A percentile compares a stretch with the other conserved stretches of the same genome.
Conservation (phyloP, 2,888 invertebrate species). For the Pyralis farinalis region DNA sequence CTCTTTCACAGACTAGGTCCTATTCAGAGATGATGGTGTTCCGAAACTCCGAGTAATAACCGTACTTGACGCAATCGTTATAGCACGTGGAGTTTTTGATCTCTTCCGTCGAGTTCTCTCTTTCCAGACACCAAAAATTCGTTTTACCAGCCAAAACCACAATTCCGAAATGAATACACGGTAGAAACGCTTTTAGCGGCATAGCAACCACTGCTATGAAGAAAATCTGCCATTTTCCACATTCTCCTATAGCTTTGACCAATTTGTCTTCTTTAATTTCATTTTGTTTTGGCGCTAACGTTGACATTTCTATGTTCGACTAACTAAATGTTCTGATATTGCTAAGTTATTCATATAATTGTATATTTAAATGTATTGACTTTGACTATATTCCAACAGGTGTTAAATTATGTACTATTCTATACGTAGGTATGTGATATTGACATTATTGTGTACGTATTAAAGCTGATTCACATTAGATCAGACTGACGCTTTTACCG, state of each 20-base stretch:
- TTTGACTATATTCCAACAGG: no score
- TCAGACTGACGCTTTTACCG: no score
- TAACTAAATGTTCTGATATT: no score
- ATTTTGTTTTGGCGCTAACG: no score
- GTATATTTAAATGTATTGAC: no score
- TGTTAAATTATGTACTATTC: no score
- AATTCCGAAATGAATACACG: neutral
- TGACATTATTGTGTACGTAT: no score
- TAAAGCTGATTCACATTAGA: no score
- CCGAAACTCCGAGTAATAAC: conserved; percentile 17
- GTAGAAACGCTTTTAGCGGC: neutral
- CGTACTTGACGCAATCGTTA: neutral
- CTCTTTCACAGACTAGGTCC: conserved; percentile 81
- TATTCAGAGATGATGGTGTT: conserved; percentile 84
- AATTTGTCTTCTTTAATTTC: neutral
- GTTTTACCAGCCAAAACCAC: neutral
- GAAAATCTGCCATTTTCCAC: conserved; percentile 1
- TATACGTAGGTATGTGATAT: no score
- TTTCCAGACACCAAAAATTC: conserved; percentile 52
- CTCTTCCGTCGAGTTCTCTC: neutral
- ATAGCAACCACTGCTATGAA: neutral
- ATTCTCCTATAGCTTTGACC: neutral
- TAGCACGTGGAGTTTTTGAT: neutral
- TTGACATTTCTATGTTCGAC: no score
- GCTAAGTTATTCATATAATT: no score